Evolutionary conservation across 1,140 invertebrate species (phyloP).

Genomic region (Zophobas atratus): DNA sequence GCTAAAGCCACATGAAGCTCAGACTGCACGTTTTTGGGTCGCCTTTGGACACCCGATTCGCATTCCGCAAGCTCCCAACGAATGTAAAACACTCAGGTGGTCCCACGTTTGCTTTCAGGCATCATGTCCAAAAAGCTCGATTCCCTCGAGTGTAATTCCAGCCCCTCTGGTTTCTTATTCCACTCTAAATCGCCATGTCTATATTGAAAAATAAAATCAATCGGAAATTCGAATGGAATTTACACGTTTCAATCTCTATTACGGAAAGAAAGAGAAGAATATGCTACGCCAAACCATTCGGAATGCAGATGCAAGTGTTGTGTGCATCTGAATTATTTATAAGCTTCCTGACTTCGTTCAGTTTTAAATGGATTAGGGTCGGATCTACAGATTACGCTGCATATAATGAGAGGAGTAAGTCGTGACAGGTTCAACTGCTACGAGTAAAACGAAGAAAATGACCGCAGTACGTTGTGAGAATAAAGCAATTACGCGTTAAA

Average conservation of each 20-base stretch:
- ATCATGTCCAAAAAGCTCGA: constrained; percentile 44
- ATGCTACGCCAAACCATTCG: not conserved
- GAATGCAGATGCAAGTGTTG: not conserved
- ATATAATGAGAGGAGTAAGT: not conserved
- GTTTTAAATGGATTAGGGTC: constrained; percentile 32
- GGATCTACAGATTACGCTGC: not conserved
- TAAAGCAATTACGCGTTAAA: no score
- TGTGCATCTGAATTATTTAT: constrained; percentile 33
- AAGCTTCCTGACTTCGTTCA: constrained; percentile 1
- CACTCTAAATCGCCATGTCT: constrained; percentile 43
- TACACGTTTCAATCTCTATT: constrained; percentile 25
- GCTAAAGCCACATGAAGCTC: constrained; percentile 25
- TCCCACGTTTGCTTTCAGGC: constrained; percentile 27
- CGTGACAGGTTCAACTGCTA: no score
- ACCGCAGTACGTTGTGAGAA: no score
- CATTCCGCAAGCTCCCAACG: constrained; percentile 23
- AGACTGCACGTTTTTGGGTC: constrained; percentile 30
- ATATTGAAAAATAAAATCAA: constrained; percentile 51
- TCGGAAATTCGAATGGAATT: constrained; percentile 42
- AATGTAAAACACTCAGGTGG: constrained; percentile 48
- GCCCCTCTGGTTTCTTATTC: constrained; percentile 37
- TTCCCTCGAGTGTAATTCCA: constrained; percentile 38
- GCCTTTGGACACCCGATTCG: constrained; percentile 31
- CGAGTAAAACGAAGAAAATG: no score
- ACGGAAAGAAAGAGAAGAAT: not conserved